phyloP scores from a whole-genome alignment of 2,888 invertebrate species.

The Uropetala carovei region DNA sequence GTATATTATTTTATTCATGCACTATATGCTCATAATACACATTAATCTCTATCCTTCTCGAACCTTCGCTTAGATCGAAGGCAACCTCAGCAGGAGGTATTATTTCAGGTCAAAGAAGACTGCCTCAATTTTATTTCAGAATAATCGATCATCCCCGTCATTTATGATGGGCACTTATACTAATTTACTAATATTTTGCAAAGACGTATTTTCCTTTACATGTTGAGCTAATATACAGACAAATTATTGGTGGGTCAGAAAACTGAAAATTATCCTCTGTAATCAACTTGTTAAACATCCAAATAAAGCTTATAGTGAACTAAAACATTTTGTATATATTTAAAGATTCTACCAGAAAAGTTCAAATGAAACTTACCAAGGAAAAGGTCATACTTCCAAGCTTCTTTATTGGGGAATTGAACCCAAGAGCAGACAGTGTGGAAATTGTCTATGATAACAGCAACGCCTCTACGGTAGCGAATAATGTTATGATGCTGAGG shows the following conservation, averaged over 20 bases:
- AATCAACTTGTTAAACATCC: too few species aligned
- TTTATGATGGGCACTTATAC: too few species aligned
- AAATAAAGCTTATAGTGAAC: slow-evolving; percentile 30
- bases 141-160: too few species aligned
- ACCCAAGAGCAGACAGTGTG: slow-evolving; percentile 97
- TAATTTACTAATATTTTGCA: not conserved
- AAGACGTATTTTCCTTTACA: not conserved
- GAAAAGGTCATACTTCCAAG: slow-evolving; percentile 93
- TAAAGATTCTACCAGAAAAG: not conserved
- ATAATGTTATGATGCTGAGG: slow-evolving; percentile 97
- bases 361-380: slow-evolving; percentile 76
- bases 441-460: slow-evolving; percentile 93
- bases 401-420: slow-evolving; percentile 88
- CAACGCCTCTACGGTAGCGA: slow-evolving; percentile 90
- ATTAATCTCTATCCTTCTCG: not conserved
- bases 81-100: too few species aligned
- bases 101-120: too few species aligned
- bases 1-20: too few species aligned
- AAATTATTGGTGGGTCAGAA: not conserved
- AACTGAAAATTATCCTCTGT: not conserved
- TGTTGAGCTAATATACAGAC: not conserved
- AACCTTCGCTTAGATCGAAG: too few species aligned
- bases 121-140: too few species aligned
- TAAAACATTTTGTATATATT: too few species aligned
- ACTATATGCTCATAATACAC: not conserved